Conservation (phyloP, 2,113 vertebrate genomes). For the Dolichotis patagonum region DNA sequence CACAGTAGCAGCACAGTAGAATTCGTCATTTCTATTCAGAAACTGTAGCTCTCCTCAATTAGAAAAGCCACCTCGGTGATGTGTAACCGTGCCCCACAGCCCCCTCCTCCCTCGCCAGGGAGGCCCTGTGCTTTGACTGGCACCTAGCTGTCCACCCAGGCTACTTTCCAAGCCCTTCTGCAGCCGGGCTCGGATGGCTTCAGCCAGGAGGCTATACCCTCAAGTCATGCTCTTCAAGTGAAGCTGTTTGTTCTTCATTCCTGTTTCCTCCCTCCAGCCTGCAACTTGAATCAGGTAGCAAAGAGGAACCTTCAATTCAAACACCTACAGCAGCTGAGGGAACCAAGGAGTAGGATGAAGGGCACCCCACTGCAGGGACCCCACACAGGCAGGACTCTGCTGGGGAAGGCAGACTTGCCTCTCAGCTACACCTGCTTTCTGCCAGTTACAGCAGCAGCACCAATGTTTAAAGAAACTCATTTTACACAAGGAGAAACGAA, state of each 20-base stretch:
- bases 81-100: not conserved
- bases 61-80: not conserved
- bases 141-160: not conserved
- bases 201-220: not conserved
- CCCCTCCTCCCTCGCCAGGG: not conserved
- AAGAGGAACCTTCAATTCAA: not conserved
- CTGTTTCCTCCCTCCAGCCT: not conserved
- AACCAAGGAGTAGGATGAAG: not conserved
- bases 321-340: not conserved
- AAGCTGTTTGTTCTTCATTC: not conserved
- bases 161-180: not conserved
- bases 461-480: not conserved
- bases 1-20: too few relatives aligned
- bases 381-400: not conserved
- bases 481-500: conserved; percentile 17
- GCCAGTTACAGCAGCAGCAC: not conserved
- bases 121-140: not conserved
- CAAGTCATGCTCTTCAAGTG: conserved; percentile 22
- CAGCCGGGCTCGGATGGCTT: not conserved
- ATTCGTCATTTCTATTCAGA: not conserved
- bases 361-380: not conserved
- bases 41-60: not conserved
- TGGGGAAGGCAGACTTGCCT: not conserved
- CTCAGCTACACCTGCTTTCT: not conserved
- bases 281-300: not conserved